Percentiles rank a stretch among this genome's conserved stretches.
phyloP scores from a whole-genome alignment of 2,797 vertebrate species.

The Phyllotis vaccarum region DNA sequence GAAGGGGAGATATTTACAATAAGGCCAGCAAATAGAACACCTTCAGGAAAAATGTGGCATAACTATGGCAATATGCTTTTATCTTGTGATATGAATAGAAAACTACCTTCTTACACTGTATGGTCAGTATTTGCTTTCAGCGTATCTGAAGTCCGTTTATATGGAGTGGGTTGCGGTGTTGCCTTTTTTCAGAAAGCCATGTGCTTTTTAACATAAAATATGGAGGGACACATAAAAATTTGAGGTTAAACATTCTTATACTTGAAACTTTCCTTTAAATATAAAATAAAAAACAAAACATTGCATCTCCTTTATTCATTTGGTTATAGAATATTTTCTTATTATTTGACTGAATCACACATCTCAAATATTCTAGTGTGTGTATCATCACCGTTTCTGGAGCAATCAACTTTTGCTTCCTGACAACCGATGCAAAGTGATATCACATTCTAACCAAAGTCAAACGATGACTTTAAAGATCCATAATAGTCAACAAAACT shows the following conservation, averaged over 20 bases:
- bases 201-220: not conserved
- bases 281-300: conserved; percentile 38
- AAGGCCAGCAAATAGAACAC: not conserved
- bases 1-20: not conserved
- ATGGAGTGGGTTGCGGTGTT: not conserved
- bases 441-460: not conserved
- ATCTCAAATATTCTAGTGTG: not conserved
- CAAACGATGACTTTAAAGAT: not conserved
- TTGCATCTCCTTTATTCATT: not conserved
- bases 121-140: conserved; percentile 6
- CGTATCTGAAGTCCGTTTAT: conserved; percentile 50
- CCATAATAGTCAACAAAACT: not conserved
- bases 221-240: not conserved
- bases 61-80: conserved; percentile 26
- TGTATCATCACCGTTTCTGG: rapidly evolving
- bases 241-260: conserved; percentile 22
- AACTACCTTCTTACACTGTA: not conserved
- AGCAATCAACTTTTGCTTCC: not conserved
- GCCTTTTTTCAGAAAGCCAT: not conserved
- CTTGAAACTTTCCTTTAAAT: not conserved
- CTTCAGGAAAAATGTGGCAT: not conserved
- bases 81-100: conserved; percentile 9
- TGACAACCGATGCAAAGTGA: not conserved
- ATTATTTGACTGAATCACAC: not conserved
- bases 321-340: not conserved